These are phyloP conservation scores for Syngnathoides biaculeatus DNA, from an alignment of 2,113 vertebrate species.

Conservation along the genomic window DNA sequence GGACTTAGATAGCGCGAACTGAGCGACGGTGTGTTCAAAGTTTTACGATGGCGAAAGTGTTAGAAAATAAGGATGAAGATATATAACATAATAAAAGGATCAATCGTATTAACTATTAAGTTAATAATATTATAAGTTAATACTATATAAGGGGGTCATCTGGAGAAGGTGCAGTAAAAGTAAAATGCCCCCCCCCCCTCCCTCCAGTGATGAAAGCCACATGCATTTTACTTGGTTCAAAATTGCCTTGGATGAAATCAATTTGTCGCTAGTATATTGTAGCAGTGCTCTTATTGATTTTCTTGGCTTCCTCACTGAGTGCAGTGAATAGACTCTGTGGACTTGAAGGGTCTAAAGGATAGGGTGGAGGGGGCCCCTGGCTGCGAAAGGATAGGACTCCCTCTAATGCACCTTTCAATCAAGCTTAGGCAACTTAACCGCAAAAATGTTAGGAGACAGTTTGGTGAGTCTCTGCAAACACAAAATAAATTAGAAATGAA, in stretches of 20 bases:
- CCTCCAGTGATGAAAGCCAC: constrained; percentile 44
- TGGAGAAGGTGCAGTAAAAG: constrained; percentile 42
- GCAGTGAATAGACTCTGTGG: constrained; percentile 56
- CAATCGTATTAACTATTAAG: constrained; percentile 67
- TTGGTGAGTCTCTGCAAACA: constrained; percentile 39
- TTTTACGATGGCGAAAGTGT: too few species aligned
- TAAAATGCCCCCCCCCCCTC: constrained; percentile 14
- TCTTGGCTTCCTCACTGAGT: constrained; percentile 39
- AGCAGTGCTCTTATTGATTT: constrained; percentile 73
- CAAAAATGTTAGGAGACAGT: constrained; percentile 56
- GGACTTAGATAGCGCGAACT: too few species aligned
- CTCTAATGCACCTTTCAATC: constrained; percentile 72
- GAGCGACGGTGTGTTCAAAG: too few species aligned
- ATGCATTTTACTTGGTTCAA: constrained; percentile 40
- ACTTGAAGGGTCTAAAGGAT: constrained; percentile 48
- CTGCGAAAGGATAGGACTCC: constrained; percentile 63
- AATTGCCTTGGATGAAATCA: constrained; percentile 70
- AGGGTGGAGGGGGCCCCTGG: constrained; percentile 42
- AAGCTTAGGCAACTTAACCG: constrained; percentile 71
- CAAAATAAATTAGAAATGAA: constrained; percentile 34
- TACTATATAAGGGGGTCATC: constrained; percentile 55
- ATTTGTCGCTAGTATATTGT: constrained; percentile 71
- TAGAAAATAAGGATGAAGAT: too few species aligned
- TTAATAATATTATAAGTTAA: too few species aligned
- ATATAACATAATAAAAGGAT: constrained; percentile 59